These are phyloP conservation scores for Sesamia nonagrioides DNA, from an alignment of 1,140 invertebrate species.

Conservation along the genomic window DNA sequence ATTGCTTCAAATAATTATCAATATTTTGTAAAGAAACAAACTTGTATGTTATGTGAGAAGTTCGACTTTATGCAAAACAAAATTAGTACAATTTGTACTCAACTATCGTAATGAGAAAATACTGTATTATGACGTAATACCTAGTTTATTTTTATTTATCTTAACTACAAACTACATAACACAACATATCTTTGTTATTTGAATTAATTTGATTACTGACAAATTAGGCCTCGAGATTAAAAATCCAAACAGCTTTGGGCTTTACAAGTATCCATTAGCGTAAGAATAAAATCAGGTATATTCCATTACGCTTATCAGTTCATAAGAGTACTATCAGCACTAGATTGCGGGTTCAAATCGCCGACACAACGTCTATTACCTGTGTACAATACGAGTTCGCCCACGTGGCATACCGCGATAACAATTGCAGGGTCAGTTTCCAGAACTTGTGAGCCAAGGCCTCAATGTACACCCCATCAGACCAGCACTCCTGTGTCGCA, in stretches of 20 bases:
- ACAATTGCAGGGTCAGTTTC: slow-evolving; percentile 94
- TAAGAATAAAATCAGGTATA: slow-evolving; percentile 31
- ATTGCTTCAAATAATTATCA: background rate
- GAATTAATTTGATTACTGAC: slow-evolving; percentile 27
- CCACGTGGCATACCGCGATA: slow-evolving; percentile 93
- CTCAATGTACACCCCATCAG: slow-evolving; percentile 91
- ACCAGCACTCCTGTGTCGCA: slow-evolving; percentile 91
- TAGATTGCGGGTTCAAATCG: slow-evolving; percentile 7
- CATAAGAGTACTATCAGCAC: slow-evolving; percentile 26
- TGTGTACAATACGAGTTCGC: slow-evolving; percentile 82
- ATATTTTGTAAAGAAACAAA: background rate
- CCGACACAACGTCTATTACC: slow-evolving; percentile 60
- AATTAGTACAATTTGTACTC: background rate
- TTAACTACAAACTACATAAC: background rate
- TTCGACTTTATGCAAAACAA: background rate
- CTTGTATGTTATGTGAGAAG: background rate
- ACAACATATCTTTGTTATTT: background rate
- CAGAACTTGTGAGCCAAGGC: slow-evolving; percentile 94
- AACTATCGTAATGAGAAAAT: background rate
- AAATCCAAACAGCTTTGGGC: slow-evolving; percentile 6
- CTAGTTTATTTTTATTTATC: slow-evolving; percentile 20
- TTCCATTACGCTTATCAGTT: slow-evolving; percentile 42
- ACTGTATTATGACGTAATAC: background rate
- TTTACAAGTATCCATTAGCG: slow-evolving; percentile 31
- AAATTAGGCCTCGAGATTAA: slow-evolving; percentile 13